phyloP scores from a whole-genome alignment of 2,888 invertebrate species.

The Leptinotarsa rubiginosa region DNA sequence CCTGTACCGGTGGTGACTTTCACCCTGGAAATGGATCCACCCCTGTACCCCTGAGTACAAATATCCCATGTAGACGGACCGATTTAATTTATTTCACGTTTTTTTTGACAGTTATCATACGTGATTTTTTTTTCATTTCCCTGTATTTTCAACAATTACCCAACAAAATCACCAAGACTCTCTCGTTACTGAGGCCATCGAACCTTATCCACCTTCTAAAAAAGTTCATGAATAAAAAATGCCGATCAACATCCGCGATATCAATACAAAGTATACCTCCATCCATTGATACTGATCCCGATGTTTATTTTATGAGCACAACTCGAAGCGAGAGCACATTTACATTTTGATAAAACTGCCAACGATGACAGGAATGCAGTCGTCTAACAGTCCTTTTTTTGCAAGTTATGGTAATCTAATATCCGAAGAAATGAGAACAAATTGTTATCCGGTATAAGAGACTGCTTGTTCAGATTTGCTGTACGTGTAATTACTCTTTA shows the following conservation, averaged over 20 bases:
- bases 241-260: conserved; percentile 16
- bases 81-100: no score
- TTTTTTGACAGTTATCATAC: neutral
- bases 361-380: conserved; percentile 7
- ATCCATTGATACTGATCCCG: conserved; percentile 24
- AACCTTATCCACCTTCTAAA: conserved; percentile 10
- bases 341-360: conserved; percentile 18
- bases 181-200: neutral
- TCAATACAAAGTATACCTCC: conserved; percentile 10
- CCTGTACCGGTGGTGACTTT: no score
- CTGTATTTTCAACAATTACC: neutral
- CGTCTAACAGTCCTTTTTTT: neutral
- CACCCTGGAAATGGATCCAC: no score
- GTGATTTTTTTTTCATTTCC: neutral
- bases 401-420: conserved; percentile 24
- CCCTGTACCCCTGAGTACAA: no score
- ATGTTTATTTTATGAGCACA: conserved; percentile 29
- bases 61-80: no score
- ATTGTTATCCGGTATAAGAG: conserved; percentile 26
- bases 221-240: neutral
- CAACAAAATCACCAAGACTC: neutral
- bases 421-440: conserved; percentile 19
- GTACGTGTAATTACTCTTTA: conserved; percentile 8
- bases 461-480: conserved; percentile 15
- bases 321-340: conserved; percentile 14